A percentile compares a stretch with the other conserved stretches of the same genome.
phyloP scores from a whole-genome alignment of 2,797 vertebrate species.

The Potorous gilbertii region DNA sequence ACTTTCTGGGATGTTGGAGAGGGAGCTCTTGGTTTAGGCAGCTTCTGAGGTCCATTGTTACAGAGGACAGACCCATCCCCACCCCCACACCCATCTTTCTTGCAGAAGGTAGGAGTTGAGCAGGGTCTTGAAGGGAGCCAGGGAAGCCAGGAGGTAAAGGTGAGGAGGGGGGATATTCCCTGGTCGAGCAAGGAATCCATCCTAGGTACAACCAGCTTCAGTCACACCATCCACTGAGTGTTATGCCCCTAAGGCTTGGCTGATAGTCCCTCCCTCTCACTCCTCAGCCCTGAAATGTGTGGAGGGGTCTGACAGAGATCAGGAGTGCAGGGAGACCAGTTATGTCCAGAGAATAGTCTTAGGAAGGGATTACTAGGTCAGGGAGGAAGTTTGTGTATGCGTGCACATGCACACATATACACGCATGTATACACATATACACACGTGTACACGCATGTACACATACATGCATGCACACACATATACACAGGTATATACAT shows the following conservation, averaged over 20 bases:
- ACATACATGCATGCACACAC: rapidly evolving
- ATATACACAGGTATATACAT: too few species aligned
- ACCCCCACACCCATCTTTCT: not conserved
- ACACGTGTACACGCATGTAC: not conserved
- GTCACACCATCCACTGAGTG: too few species aligned
- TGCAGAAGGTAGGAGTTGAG: not conserved
- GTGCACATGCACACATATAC: not conserved
- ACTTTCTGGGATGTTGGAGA: not conserved
- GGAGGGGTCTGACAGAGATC: not conserved
- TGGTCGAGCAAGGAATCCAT: not conserved
- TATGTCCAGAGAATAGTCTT: not conserved
- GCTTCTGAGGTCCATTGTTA: not conserved
- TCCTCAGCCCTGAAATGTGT: not conserved
- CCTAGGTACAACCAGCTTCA: not conserved
- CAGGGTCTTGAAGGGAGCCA: not conserved
- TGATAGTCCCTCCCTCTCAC: not conserved
- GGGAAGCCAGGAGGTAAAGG: not conserved
- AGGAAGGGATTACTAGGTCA: not conserved
- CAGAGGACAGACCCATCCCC: too few species aligned
- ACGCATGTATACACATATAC: not conserved
- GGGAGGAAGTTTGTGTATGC: not conserved
- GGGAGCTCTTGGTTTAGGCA: not conserved
- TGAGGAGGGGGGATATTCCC: not conserved
- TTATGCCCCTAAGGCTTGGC: not conserved
- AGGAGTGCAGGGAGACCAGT: not conserved